Evolutionary conservation across 2,113 vertebrate genomes (phyloP).

Genomic region (Pyxicephalus adspersus): DNA sequence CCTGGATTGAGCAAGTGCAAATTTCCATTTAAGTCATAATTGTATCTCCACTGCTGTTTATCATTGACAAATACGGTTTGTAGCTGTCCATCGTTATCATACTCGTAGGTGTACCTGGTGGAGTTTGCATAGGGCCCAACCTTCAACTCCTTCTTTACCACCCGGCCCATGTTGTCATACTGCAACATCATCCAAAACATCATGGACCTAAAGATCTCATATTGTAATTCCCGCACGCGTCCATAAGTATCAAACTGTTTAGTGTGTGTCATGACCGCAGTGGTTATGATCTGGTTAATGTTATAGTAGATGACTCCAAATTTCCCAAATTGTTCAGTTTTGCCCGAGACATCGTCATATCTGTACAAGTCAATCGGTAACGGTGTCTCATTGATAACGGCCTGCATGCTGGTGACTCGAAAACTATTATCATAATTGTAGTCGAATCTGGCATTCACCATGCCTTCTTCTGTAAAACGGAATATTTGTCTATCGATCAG

Average conservation of each 20-base stretch:
- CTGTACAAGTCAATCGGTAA: slow-evolving; percentile 95
- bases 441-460: slow-evolving; percentile 97
- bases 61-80: slow-evolving; percentile 96
- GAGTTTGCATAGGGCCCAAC: slow-evolving; percentile 98
- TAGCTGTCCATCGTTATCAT: slow-evolving; percentile 91
- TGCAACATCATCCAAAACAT: slow-evolving; percentile 99
- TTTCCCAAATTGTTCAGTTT: slow-evolving; percentile 97
- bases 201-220: slow-evolving; percentile 96
- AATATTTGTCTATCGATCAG: slow-evolving; percentile 97
- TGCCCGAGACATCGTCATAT: slow-evolving; percentile 95
- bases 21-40: slow-evolving; percentile 96
- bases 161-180: slow-evolving; percentile 98
- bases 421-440: slow-evolving; percentile 99
- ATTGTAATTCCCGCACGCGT: slow-evolving; percentile 95
- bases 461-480: slow-evolving; percentile 96
- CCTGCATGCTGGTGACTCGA: slow-evolving; percentile 98
- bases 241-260: slow-evolving; percentile 98
- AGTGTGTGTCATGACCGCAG: slow-evolving; percentile 97
- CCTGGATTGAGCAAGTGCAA: slow-evolving; percentile 93
- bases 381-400: slow-evolving; percentile 95
- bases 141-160: slow-evolving; percentile 94
- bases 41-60: slow-evolving; percentile 95
- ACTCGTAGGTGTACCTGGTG: slow-evolving; percentile 94
- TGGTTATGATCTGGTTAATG: slow-evolving; percentile 98
- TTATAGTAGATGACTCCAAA: slow-evolving; percentile 98